These are phyloP conservation scores for Rhorus exstirpatorius DNA, from an alignment of 2,888 invertebrate species.

Conservation along the genomic window DNA sequence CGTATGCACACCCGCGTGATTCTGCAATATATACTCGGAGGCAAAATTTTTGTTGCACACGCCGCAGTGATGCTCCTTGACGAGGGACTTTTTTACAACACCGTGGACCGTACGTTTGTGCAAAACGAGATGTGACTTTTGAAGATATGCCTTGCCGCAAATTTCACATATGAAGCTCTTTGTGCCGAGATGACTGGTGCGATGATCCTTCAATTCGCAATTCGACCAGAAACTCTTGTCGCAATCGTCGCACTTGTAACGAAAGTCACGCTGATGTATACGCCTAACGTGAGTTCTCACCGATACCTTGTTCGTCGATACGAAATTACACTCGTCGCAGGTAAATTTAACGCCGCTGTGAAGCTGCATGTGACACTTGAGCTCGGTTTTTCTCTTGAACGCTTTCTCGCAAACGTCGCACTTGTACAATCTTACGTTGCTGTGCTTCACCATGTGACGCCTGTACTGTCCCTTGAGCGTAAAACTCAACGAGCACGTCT, in stretches of 20 bases:
- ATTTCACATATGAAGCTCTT: conserved; percentile 70
- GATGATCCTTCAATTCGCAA: conserved; percentile 66
- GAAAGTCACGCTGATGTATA: conserved; percentile 56
- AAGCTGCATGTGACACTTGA: conserved; percentile 75
- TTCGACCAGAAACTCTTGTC: conserved; percentile 62
- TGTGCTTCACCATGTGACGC: conserved; percentile 57
- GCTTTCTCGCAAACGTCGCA: conserved; percentile 76
- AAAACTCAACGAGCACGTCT: conserved; percentile 44
- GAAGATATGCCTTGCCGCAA: conserved; percentile 70
- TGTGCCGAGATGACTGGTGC: conserved; percentile 44
- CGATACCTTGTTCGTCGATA: conserved; percentile 56
- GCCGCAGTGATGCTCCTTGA: conserved; percentile 43
- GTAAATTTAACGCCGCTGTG: conserved; percentile 49
- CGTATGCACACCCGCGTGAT: conserved; percentile 54
- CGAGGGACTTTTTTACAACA: conserved; percentile 52
- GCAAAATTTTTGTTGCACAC: conserved; percentile 64
- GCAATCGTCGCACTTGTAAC: conserved; percentile 63
- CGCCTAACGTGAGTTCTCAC: conserved; percentile 67
- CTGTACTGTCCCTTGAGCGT: conserved; percentile 29
- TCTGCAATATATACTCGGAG: conserved; percentile 54
- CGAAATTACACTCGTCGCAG: conserved; percentile 56
- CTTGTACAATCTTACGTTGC: conserved; percentile 68
- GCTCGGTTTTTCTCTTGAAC: conserved; percentile 76
- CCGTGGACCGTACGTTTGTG: conserved; percentile 60
- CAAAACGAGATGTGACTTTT: conserved; percentile 38